These are phyloP conservation scores for Galleria mellonella DNA, from an alignment of 1,140 invertebrate species.

Conservation along the genomic window DNA sequence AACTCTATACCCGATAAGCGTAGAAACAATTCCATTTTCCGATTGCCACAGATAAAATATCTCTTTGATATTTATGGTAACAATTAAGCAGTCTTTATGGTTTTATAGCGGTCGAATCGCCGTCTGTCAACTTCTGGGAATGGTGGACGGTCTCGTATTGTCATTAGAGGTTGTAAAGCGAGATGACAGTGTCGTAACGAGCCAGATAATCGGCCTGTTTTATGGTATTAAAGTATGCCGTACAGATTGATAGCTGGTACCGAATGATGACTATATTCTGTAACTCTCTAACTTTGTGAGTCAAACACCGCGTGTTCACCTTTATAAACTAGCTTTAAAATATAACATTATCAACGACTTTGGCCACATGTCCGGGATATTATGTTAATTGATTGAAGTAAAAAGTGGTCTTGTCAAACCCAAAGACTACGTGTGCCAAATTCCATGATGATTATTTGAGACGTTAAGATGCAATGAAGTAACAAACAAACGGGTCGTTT, in stretches of 20 bases:
- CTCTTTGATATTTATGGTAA: slow-evolving; percentile 34
- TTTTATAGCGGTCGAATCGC: slow-evolving; percentile 37
- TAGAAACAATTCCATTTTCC: no score
- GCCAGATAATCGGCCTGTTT: slow-evolving; percentile 35
- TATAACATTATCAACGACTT: no score
- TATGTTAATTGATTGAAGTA: no score
- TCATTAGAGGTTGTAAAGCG: slow-evolving; percentile 53
- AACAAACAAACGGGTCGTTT: no score
- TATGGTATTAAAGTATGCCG: slow-evolving; percentile 25
- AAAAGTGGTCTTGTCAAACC: no score
- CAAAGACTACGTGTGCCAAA: no score
- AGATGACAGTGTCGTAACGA: slow-evolving; percentile 51
- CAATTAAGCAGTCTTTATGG: slow-evolving; percentile 57
- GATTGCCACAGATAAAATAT: neutral
- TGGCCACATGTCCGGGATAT: no score
- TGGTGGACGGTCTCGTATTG: slow-evolving; percentile 15
- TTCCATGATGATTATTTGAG: no score
- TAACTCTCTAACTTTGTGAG: neutral
- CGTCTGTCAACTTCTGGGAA: slow-evolving; percentile 57
- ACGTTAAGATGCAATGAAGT: no score
- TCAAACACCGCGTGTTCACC: no score
- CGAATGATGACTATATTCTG: slow-evolving; percentile 15
- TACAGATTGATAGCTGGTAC: slow-evolving; percentile 5
- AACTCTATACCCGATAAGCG: no score
- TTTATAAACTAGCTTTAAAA: no score